Conservation (phyloP, 1,140 invertebrate species). For the Philaenus spumarius region DNA sequence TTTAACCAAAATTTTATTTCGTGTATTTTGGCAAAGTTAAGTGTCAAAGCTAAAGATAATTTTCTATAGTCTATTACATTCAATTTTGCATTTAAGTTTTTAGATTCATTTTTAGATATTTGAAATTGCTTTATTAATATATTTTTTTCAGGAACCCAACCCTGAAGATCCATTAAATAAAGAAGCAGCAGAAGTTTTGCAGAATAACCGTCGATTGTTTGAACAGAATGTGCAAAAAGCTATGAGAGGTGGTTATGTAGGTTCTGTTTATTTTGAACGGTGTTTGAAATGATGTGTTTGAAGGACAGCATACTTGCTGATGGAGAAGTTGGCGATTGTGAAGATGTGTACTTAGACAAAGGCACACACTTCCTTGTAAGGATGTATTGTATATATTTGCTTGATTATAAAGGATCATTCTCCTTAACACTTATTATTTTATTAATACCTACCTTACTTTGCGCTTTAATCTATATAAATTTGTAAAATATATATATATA, state of each 20-base stretch:
- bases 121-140: constrained; percentile 13
- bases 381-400: too few species aligned
- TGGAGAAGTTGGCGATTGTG: constrained; percentile 9
- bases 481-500: too few species aligned
- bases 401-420: too few species aligned
- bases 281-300: constrained; percentile 81
- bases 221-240: constrained; percentile 95
- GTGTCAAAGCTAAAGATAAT: neutral
- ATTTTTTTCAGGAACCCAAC: constrained; percentile 80
- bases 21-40: too few species aligned
- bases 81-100: neutral
- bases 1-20: too few species aligned
- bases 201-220: constrained; percentile 88
- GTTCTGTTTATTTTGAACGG: constrained; percentile 87
- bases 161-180: constrained; percentile 98
- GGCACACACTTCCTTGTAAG: too few species aligned
- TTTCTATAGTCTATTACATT: constrained; percentile 7
- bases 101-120: constrained; percentile 1
- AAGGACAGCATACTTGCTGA: neutral
- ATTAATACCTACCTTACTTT: too few species aligned
- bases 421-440: too few species aligned
- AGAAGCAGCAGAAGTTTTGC: constrained; percentile 96
- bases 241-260: constrained; percentile 91
- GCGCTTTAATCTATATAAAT: too few species aligned
- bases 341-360: constrained; percentile 6